Base-by-base conservation (phyloP, 2,113 vertebrate genomes). In the Nipponia nippon region DNA sequence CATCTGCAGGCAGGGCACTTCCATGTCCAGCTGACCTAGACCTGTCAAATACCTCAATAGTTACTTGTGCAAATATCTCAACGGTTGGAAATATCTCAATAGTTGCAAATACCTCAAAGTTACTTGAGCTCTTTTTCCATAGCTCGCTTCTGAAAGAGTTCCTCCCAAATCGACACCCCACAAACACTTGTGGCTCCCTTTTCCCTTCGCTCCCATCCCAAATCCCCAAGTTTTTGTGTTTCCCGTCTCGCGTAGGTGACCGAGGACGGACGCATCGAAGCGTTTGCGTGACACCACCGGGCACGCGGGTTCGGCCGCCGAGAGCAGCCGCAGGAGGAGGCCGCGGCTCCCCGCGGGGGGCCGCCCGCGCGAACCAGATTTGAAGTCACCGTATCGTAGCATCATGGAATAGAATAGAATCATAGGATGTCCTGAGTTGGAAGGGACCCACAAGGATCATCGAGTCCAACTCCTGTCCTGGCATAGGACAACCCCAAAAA, bases 271-370 rank as follows among this genome's bases (percentile, higher is more conserved):
- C 0, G 1, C 14, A 8, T 8, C 0, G 3, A 30, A 40, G n/a
- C 12, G 40, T 29, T 25, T 6, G 22, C 29, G 53, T 30, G 70
- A 11, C 46, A 6, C 7, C 8, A 2, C 30, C 2, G n/a, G 50
- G 13, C 18, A 2, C 3, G 3, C 2, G 1, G 1, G 7, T 65
- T 12, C 17, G 25, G 2, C 25, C 7, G 4, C n/a, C 1, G 1
- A 34, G 18, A 6, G 27, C 26, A 18, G 49, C n/a, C n/a, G 40
- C 10, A 40, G 40, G 14, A 19, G 34, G 58, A 34, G n/a, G 17
- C 21, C 4, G 1, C 30, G 36, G 56, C 30, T 72, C 32, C n/a
- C n/a, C n/a, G n/a, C n/a, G n/a, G n/a, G n/a, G n/a, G n/a, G n/a
- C n/a, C n/a, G n/a, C n/a, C n/a, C n/a, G n/a, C n/a, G n/a, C n/a